Evolutionary conservation across 1,140 invertebrate species (phyloP), one percentile per base, ranked within the genome.

Genomic region (Andrena cerasifolii): DNA sequence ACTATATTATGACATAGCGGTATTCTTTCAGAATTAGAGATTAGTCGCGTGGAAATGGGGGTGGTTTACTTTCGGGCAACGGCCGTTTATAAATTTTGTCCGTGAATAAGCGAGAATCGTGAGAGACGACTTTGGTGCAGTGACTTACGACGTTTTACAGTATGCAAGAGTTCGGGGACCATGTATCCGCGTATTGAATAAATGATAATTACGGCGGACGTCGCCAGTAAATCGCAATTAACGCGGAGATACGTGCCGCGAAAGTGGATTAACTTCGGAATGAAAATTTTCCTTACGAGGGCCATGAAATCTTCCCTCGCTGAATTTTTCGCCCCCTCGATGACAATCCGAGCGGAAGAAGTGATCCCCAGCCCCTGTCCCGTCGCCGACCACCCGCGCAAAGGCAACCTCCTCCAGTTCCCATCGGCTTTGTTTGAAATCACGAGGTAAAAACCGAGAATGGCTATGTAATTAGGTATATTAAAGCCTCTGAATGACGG

Each of bases 371-470:
- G 53, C 28, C 43, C 72, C 58, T n/a, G 45, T 70, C 31, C 72
- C 47, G 43, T 62, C 54, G 56, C 43, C 53, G 56, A 67, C 51
- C 58, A 76, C 47, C 61, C 71, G 59, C 58, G 71, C 45, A 56
- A 74, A 62, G 76, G 63, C 63, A 72, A 73, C 68, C 67, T 47
- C 49, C 67, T 53, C 49, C 51, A 31, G 51, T 54, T 63, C 40
- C 45, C 45, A 56, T 54, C 59, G 74, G 77, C 76, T 86, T 86
- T 86, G 81, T 86, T 86, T 87, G 82, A 85, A 87, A 86, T 86
- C 82, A 86, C 78, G 73, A 80, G 82, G 79, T 82, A 81, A 75
- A 84, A 83, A 71, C 66, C 78, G 75, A 86, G 84, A 84, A 83
- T 83, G 79, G 80, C 72, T 61, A 45, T 86, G 82, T 82, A 86